Conservation (phyloP, 1,140 invertebrate species). For the Panagrolaimus sp. region DNA sequence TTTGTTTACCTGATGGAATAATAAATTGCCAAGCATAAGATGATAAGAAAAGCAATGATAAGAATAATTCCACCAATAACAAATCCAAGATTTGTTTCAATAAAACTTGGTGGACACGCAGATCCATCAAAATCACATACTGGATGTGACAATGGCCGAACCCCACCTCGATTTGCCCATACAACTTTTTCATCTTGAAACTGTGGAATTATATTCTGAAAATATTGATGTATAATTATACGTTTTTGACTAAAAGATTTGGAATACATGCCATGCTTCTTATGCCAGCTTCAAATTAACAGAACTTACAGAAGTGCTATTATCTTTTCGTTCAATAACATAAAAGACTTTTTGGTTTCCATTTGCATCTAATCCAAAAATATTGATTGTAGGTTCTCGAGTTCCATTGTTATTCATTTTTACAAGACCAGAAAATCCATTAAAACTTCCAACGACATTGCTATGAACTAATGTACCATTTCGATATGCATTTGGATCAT, state of each 20-base stretch:
- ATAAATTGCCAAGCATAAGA: slow-evolving; percentile 6
- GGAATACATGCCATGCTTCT: too few relatives aligned
- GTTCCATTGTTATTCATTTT: background rate
- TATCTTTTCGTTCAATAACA: background rate
- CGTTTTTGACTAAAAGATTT: too few relatives aligned
- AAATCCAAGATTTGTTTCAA: slow-evolving; percentile 4
- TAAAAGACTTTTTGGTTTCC: background rate
- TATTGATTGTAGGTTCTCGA: background rate
- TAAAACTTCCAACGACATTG: background rate
- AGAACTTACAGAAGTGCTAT: background rate
- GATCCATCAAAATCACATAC: slow-evolving; percentile 15
- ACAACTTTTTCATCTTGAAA: slow-evolving; percentile 3
- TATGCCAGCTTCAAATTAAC: too few relatives aligned
- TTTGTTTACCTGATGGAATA: background rate
- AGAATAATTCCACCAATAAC: slow-evolving; percentile 4
- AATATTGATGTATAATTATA: too few relatives aligned
- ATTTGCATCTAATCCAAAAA: background rate
- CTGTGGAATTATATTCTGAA: background rate
- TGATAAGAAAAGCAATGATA: background rate
- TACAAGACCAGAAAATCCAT: background rate
- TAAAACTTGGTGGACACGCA: background rate
- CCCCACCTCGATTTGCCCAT: slow-evolving; percentile 14
- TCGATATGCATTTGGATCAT: background rate
- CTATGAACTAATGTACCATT: background rate
- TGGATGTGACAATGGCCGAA: slow-evolving; percentile 8